phyloP scores from a whole-genome alignment of 2,797 vertebrate species.

The Pseudocheirus occidentalis region DNA sequence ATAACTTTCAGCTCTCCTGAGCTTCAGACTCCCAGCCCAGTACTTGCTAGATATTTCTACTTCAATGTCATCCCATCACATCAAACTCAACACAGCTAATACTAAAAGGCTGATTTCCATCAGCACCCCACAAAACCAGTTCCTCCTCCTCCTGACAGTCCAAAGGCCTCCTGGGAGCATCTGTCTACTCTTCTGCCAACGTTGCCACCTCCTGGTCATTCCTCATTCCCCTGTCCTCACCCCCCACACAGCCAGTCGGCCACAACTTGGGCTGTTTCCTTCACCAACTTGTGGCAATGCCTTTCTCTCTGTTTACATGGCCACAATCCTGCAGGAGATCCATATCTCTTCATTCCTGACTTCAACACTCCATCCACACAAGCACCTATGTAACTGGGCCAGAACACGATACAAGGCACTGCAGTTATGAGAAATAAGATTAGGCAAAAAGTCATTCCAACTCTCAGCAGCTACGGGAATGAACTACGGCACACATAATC shows the following conservation, averaged over 20 bases:
- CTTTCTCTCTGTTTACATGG: neutral
- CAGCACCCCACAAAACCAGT: neutral
- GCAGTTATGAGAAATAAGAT: neutral
- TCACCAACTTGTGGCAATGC: neutral
- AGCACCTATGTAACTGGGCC: neutral
- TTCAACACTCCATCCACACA: neutral
- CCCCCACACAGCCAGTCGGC: neutral
- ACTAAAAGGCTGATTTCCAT: neutral
- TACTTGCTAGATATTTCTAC: neutral
- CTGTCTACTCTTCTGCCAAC: neutral
- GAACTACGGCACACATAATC: neutral
- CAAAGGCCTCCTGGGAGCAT: no score
- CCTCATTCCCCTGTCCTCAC: neutral
- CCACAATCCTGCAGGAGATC: no score
- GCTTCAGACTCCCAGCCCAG: neutral
- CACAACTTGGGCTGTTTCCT: neutral
- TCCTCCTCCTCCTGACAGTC: neutral
- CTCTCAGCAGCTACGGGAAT: neutral
- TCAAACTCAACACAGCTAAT: neutral
- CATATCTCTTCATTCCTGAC: neutral
- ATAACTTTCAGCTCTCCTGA: neutral
- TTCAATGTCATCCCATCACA: neutral
- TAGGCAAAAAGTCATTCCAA: neutral
- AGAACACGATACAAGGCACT: neutral
- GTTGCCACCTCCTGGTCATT: neutral